A percentile compares a stretch with the other conserved stretches of the same genome.
Conservation (phyloP, 2,888 invertebrate species). For the Gibbula magus region DNA sequence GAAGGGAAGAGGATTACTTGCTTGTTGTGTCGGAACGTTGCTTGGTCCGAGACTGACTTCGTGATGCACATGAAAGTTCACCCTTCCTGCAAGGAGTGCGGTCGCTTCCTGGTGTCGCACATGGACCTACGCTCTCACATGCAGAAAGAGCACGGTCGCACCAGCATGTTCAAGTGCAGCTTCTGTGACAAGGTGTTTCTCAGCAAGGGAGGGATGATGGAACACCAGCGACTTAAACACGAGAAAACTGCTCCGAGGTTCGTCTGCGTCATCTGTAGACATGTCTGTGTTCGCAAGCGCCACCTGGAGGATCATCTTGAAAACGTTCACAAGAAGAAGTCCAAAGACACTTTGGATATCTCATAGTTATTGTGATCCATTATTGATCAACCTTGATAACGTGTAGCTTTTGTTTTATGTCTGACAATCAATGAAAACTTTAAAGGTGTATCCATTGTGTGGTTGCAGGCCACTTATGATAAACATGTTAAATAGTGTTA, state of each 20-base stretch:
- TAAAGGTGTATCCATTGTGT: no score
- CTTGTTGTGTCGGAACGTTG: neutral
- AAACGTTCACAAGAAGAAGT: neutral
- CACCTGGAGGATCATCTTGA: neutral
- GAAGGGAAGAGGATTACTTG: neutral
- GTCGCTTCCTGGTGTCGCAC: neutral
- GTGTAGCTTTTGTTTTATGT: no score
- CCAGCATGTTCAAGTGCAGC: neutral
- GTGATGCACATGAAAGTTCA: neutral
- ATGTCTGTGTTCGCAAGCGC: neutral
- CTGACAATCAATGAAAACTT: no score
- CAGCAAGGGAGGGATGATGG: neutral
- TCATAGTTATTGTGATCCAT: no score
- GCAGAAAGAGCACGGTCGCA: neutral
- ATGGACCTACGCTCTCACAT: neutral
- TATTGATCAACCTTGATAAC: no score
- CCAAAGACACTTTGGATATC: neutral
- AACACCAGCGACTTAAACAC: neutral
- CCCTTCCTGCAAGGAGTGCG: neutral
- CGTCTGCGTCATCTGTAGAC: neutral
- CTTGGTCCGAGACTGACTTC: neutral
- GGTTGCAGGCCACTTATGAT: no score
- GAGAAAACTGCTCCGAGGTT: neutral
- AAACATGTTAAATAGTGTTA: no score
- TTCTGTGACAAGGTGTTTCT: slow-evolving; percentile 7